Conservation (phyloP, 2,888 invertebrate genomes). For the Smittia aterrima region DNA sequence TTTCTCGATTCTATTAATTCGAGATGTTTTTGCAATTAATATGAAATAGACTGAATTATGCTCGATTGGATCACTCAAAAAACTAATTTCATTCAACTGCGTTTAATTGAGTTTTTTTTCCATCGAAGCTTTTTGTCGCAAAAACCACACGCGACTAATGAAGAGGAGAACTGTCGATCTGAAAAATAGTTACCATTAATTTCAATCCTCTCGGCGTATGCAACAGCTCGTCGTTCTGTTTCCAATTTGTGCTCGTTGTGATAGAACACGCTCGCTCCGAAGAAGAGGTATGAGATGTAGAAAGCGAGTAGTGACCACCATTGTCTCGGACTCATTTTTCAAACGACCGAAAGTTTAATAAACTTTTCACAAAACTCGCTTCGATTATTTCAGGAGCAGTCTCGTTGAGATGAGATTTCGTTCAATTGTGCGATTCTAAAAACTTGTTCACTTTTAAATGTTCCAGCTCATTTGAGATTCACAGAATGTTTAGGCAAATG, state of each 20-base stretch:
- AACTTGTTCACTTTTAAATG: not conserved
- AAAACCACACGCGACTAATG: too few relatives aligned
- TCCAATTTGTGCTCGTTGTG: conserved; percentile 76
- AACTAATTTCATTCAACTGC: too few relatives aligned
- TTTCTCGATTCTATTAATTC: too few relatives aligned
- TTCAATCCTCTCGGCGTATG: conserved; percentile 63
- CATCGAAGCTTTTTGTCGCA: too few relatives aligned
- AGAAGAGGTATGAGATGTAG: conserved; percentile 71
- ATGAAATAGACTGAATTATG: too few relatives aligned
- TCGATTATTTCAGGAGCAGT: too few relatives aligned
- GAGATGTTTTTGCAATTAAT: too few relatives aligned
- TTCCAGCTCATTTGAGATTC: not conserved
- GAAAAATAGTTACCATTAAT: conserved; percentile 64
- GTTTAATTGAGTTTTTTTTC: too few relatives aligned
- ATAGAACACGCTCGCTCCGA: conserved; percentile 84
- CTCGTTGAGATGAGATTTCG: not conserved
- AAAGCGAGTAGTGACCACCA: conserved; percentile 71
- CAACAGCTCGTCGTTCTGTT: conserved; percentile 59
- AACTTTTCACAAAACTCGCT: not conserved
- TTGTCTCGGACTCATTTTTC: conserved; percentile 73
- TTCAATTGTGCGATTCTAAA: not conserved
- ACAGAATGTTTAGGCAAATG: conserved; percentile 6
- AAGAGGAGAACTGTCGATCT: too few relatives aligned
- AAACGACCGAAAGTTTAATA: not conserved
- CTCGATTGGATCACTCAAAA: too few relatives aligned